Conservation (phyloP, 2,113 vertebrate species). For the Astatotilapia flaviijosephi region DNA sequence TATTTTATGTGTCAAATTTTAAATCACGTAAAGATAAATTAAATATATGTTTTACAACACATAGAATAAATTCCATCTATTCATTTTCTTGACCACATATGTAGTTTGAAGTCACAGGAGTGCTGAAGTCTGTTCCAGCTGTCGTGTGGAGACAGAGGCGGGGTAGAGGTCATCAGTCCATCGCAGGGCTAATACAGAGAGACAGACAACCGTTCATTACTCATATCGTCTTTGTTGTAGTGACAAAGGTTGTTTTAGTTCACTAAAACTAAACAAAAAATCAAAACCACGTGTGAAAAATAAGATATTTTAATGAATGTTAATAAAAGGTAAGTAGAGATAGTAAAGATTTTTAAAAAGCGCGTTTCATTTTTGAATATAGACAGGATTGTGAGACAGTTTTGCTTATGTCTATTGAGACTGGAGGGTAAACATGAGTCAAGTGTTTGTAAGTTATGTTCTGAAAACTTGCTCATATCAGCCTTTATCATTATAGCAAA, state of each 20-base stretch:
- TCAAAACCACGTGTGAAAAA: not conserved
- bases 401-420: not conserved
- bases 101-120: not conserved
- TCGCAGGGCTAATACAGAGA: not conserved
- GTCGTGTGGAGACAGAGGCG: not conserved
- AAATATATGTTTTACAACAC: not conserved
- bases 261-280: not conserved
- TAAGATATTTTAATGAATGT: not conserved
- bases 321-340: not conserved
- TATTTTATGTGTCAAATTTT: not conserved
- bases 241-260: not conserved
- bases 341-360: not conserved
- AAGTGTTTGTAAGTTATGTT: not conserved
- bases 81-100: not conserved
- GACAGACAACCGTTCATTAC: not conserved
- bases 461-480: not conserved
- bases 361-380: fast-evolving
- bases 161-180: not conserved
- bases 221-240: not conserved
- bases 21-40: too few species aligned
- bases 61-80: not conserved
- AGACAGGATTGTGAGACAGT: not conserved
- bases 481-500: not conserved
- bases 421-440: not conserved
- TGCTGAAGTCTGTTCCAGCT: not conserved